Percentiles rank a stretch among this genome's conserved stretches.
Conservation (phyloP, 2,888 invertebrate genomes). For the Anorthoa munda region DNA sequence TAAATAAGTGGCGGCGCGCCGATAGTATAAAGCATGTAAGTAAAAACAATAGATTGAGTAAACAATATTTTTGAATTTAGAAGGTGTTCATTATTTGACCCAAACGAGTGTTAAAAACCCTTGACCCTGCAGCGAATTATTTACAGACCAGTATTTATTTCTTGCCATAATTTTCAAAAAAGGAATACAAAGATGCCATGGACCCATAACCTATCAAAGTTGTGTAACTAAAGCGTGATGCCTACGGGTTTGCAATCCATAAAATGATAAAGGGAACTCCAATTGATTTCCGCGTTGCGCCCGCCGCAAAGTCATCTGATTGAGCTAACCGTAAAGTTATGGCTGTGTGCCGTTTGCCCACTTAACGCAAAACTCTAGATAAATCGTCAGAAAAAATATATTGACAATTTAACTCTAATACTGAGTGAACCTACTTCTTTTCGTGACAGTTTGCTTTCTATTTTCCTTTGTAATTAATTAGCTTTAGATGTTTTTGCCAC, state of each 20-base stretch:
- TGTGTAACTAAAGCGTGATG: constrained; percentile 75
- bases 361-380: constrained; percentile 43
- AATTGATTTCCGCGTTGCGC: constrained; percentile 86
- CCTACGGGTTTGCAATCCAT: constrained; percentile 76
- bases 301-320: constrained; percentile 80
- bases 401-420: constrained; percentile 41
- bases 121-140: not conserved
- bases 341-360: constrained; percentile 63
- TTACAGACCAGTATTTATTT: too few relatives aligned
- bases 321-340: constrained; percentile 80
- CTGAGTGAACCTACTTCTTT: constrained; percentile 5
- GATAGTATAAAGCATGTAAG: too few relatives aligned
- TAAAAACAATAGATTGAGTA: constrained; percentile 5
- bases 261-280: constrained; percentile 75
- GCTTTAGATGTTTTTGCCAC: constrained; percentile 6
- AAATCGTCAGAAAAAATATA: constrained; percentile 39
- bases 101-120: too few relatives aligned
- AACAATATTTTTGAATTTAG: constrained; percentile 17
- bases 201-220: constrained; percentile 33
- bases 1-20: too few relatives aligned
- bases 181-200: not conserved
- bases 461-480: constrained; percentile 36
- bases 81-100: not conserved
- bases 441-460: constrained; percentile 22
- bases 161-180: not conserved